Evolutionary conservation across 2,888 invertebrate species (phyloP).

Genomic region (Axea sp.): DNA sequence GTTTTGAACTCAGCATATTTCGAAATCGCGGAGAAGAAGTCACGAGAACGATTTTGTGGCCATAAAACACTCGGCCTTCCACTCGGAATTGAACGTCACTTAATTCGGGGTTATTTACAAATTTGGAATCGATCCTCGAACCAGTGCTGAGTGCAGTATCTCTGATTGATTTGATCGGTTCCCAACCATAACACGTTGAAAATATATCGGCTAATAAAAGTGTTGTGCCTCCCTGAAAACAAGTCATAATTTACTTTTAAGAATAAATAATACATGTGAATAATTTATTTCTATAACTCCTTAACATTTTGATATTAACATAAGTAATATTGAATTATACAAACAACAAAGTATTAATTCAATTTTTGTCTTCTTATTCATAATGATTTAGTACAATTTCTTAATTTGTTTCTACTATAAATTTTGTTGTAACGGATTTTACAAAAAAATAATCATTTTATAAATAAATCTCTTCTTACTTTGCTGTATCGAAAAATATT

Average conservation of each 20-base stretch:
- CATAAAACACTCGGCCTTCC: slow-evolving; percentile 94
- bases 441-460: no score
- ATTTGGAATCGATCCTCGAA: slow-evolving; percentile 93
- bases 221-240: slow-evolving; percentile 90
- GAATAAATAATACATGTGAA: no score
- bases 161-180: slow-evolving; percentile 88
- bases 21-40: slow-evolving; percentile 93
- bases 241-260: no score
- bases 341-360: no score
- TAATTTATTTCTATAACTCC: no score
- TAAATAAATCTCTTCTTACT: no score
- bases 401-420: no score
- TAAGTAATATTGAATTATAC: no score
- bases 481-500: slow-evolving; percentile 94
- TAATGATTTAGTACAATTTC: no score
- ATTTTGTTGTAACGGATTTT: no score
- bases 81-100: slow-evolving; percentile 96
- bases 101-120: slow-evolving; percentile 95
- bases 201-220: slow-evolving; percentile 92
- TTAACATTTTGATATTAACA: no score
- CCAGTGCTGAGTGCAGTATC: slow-evolving; percentile 84
- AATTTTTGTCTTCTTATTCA: no score
- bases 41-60: slow-evolving; percentile 95
- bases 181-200: slow-evolving; percentile 93
- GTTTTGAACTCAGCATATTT: slow-evolving; percentile 89